Conservation (phyloP, 2,888 invertebrate genomes). For the Conops quadrifasciatus region DNA sequence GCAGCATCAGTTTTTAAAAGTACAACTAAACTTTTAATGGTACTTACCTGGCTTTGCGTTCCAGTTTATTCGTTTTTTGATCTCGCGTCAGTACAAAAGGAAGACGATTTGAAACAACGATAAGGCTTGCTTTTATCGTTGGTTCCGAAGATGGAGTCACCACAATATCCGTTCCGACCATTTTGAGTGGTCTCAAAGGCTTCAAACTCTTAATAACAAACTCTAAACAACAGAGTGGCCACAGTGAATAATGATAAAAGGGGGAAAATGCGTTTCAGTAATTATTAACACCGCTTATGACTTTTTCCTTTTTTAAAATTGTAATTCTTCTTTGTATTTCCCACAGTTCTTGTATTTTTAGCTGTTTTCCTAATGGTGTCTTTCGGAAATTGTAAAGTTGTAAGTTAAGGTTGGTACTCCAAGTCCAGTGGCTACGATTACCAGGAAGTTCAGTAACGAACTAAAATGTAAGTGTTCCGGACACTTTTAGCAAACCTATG, state of each 20-base stretch:
- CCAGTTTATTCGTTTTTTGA: conserved; percentile 75
- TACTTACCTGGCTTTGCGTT: conserved; percentile 84
- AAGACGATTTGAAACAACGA: conserved; percentile 89
- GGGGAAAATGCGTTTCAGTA: not conserved
- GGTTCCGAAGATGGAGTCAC: conserved; percentile 60
- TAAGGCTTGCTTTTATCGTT: conserved; percentile 75
- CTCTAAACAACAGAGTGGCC: conserved; percentile 1
- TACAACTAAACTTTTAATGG: too few species aligned
- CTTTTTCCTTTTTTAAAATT: conserved; percentile 20
- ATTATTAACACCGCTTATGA: not conserved
- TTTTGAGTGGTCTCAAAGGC: conserved; percentile 42
- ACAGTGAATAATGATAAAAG: not conserved
- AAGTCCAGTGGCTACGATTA: conserved; percentile 18
- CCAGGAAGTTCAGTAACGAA: conserved; percentile 40
- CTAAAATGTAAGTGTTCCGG: conserved; percentile 39
- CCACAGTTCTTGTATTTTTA: conserved; percentile 20
- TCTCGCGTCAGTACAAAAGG: conserved; percentile 86
- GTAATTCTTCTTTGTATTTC: conserved; percentile 17
- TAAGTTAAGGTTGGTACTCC: not conserved
- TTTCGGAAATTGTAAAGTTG: not conserved
- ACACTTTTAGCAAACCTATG: conserved; percentile 39
- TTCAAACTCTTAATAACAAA: not conserved
- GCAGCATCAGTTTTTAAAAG: too few species aligned
- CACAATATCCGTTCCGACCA: conserved; percentile 63
- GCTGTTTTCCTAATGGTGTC: not conserved